Percentiles rank a stretch among this genome's conserved stretches.
Conservation (phyloP, 2,888 invertebrate genomes). For the Ormyrus thymus region DNA sequence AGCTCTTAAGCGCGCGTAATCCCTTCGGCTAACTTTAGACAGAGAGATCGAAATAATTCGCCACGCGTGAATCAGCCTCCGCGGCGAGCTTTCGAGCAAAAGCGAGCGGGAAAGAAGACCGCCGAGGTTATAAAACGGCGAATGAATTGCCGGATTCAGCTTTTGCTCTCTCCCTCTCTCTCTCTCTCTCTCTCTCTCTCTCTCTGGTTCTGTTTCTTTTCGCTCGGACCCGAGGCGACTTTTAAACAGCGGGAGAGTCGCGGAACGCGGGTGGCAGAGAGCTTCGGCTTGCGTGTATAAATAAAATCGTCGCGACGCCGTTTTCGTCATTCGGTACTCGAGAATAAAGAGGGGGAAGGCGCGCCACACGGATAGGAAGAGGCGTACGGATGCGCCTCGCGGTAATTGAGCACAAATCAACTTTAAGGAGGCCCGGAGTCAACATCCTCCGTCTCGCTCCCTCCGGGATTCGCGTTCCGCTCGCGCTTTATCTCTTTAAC, state of each 20-base stretch:
- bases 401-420: slow-evolving; percentile 75
- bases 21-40: slow-evolving; percentile 68
- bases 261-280: slow-evolving; percentile 63
- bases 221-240: background rate
- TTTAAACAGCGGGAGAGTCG: slow-evolving; percentile 44
- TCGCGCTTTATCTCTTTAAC: slow-evolving; percentile 53
- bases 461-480: slow-evolving; percentile 37
- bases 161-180: slow-evolving; percentile 39
- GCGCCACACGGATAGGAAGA: slow-evolving; percentile 49
- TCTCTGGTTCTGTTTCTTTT: slow-evolving; percentile 11
- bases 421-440: slow-evolving; percentile 70
- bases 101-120: slow-evolving; percentile 49
- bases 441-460: slow-evolving; percentile 45
- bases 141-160: slow-evolving; percentile 70
- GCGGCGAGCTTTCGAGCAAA: background rate
- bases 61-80: slow-evolving; percentile 64
- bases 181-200: background rate
- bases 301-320: slow-evolving; percentile 71
- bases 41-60: slow-evolving; percentile 69
- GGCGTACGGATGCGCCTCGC: slow-evolving; percentile 62
- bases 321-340: slow-evolving; percentile 52
- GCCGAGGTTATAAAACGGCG: slow-evolving; percentile 70
- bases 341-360: slow-evolving; percentile 61
- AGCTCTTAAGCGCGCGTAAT: slow-evolving; percentile 57
- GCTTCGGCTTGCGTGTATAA: slow-evolving; percentile 65